Conservation (phyloP, 2,113 vertebrate species). For the Vidua chalybeata region DNA sequence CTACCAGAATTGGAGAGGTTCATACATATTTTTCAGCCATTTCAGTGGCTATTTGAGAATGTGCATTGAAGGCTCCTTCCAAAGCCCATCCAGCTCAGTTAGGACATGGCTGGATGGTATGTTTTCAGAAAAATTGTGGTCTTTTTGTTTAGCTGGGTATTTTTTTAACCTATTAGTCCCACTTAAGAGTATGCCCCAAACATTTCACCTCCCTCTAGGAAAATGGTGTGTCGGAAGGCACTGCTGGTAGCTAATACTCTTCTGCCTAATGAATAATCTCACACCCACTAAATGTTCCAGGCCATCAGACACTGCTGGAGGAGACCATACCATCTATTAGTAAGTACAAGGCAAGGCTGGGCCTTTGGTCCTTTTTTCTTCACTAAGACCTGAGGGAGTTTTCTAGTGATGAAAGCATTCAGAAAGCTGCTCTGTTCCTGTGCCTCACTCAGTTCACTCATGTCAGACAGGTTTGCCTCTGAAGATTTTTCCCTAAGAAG, state of each 20-base stretch:
- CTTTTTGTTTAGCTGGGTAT: neutral
- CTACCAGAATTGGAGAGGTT: neutral
- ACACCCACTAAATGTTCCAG: neutral
- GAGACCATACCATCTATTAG: neutral
- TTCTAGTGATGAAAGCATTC: neutral
- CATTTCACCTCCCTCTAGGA: neutral
- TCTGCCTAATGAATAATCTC: neutral
- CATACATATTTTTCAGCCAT: neutral
- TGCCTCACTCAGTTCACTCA: neutral
- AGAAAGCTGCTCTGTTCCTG: neutral
- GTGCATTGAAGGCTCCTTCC: neutral
- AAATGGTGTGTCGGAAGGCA: neutral
- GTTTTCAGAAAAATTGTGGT: neutral
- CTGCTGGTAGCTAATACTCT: neutral
- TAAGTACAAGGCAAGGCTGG: neutral
- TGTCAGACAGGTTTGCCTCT: neutral
- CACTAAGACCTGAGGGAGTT: neutral
- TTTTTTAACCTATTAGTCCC: neutral
- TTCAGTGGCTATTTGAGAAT: neutral
- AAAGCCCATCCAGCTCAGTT: neutral
- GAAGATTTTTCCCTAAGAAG: neutral
- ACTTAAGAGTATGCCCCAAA: neutral
- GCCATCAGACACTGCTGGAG: rapidly evolving
- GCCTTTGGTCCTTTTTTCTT: neutral
- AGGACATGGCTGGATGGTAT: neutral